Evolutionary conservation across 2,888 invertebrate species (phyloP).

Genomic region (Campoplex capitator): DNA sequence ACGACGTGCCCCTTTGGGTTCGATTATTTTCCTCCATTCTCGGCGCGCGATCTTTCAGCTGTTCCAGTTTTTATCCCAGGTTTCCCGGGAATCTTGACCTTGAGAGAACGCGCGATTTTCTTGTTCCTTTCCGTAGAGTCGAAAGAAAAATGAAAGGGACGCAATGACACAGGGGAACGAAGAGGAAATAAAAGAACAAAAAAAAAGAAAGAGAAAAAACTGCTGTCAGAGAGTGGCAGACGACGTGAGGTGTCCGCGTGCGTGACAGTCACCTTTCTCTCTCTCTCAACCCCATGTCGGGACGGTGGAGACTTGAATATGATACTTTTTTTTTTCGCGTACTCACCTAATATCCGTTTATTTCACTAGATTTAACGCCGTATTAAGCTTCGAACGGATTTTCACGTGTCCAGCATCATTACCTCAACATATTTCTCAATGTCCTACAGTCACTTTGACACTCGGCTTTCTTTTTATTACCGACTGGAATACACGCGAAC

Average conservation of each 20-base stretch:
- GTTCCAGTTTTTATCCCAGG: not conserved
- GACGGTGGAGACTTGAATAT: slow-evolving; percentile 25
- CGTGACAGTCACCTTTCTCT: slow-evolving; percentile 69
- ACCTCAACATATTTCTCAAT: slow-evolving; percentile 14
- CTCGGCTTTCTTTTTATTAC: slow-evolving; percentile 19
- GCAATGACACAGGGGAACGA: slow-evolving; percentile 18
- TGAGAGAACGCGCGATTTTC: slow-evolving; percentile 20
- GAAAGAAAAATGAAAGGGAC: slow-evolving; percentile 16
- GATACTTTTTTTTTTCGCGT: slow-evolving; percentile 28
- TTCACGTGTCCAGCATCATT: slow-evolving; percentile 12
- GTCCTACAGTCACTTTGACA: slow-evolving; percentile 39
- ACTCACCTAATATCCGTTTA: slow-evolving; percentile 58
- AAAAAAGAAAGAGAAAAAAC: slow-evolving; percentile 56
- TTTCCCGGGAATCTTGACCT: slow-evolving; percentile 50
- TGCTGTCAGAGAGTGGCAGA: slow-evolving; percentile 78
- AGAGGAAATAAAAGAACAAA: slow-evolving; percentile 12
- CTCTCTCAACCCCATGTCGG: not conserved
- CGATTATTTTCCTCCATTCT: too few species aligned
- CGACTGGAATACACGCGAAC: slow-evolving; percentile 51
- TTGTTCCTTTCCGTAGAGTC: not conserved
- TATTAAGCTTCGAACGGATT: slow-evolving; percentile 1
- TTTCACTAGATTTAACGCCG: slow-evolving; percentile 5
- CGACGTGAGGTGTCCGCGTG: slow-evolving; percentile 76
- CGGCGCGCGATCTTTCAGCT: too few species aligned
- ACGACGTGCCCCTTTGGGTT: too few species aligned